These are phyloP conservation scores for Andrena flavipes DNA, from an alignment of 2,888 invertebrate genomes.

Conservation along the genomic window DNA sequence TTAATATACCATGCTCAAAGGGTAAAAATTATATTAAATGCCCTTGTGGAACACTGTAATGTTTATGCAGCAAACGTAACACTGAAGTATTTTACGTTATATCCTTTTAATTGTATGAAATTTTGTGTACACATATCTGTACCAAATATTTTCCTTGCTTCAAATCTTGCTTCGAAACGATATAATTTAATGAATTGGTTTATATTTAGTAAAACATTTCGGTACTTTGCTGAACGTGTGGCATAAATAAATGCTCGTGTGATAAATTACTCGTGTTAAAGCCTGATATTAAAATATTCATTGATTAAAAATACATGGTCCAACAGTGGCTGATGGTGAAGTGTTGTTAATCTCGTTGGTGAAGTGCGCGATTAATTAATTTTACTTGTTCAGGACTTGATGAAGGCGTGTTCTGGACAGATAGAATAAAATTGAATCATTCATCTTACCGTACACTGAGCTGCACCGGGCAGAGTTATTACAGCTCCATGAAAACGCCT, in stretches of 20 bases:
- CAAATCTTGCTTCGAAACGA: not conserved
- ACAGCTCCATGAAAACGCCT: slow-evolving; percentile 19
- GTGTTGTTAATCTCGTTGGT: slow-evolving; percentile 20
- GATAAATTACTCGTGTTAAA: not conserved
- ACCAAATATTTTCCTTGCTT: not conserved
- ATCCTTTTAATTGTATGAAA: not conserved
- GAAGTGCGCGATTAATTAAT: slow-evolving; percentile 30
- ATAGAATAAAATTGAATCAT: slow-evolving; percentile 36
- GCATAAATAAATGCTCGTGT: not conserved
- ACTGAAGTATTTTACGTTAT: not conserved
- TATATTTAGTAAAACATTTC: no score
- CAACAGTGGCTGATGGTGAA: not conserved
- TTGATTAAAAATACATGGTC: not conserved
- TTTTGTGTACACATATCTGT: no score
- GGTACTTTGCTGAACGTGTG: not conserved
- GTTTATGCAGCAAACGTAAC: not conserved
- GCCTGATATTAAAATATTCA: not conserved
- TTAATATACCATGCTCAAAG: slow-evolving; percentile 1
- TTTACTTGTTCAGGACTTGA: slow-evolving; percentile 15
- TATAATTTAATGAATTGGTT: not conserved
- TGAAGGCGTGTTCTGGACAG: slow-evolving; percentile 24
- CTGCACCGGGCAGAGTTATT: slow-evolving; percentile 53
- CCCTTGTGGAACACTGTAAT: not conserved
- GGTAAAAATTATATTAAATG: slow-evolving; percentile 5
- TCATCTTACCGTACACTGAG: slow-evolving; percentile 26